Evolutionary conservation across 1,140 invertebrate species (phyloP).

Genomic region (Brachionus plicatilis): DNA sequence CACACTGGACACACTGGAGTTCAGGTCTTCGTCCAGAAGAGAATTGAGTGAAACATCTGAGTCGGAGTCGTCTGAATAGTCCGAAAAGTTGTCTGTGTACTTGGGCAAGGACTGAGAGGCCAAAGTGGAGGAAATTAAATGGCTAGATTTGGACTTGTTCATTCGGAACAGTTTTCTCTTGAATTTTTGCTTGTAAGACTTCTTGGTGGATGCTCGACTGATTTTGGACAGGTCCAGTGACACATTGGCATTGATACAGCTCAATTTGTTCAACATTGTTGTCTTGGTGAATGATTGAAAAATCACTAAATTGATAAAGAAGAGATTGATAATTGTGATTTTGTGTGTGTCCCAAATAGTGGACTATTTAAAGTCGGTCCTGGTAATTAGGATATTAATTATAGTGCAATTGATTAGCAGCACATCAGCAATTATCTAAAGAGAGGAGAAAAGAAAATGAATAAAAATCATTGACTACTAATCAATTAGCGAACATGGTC

Average conservation of each 20-base stretch:
- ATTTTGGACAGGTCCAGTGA: not conserved
- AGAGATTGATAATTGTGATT: not conserved
- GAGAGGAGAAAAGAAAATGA: not conserved
- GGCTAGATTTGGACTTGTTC: not conserved
- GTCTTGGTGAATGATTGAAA: not conserved
- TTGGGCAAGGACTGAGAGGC: not conserved
- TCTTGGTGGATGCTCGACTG: not conserved
- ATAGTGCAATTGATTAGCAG: not conserved
- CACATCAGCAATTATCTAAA: conserved; percentile 24
- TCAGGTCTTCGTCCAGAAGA: not conserved
- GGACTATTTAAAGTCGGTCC: not conserved
- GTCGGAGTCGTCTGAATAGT: not conserved
- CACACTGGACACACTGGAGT: conserved; percentile 22
- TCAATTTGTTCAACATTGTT: conserved; percentile 21
- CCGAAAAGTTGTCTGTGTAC: not conserved
- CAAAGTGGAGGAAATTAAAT: not conserved
- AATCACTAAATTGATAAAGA: not conserved
- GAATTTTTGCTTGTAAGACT: not conserved
- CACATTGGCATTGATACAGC: not conserved
- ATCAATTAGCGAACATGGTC: not conserved
- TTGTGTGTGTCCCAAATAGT: not conserved
- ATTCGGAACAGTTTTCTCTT: not conserved
- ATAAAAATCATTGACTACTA: conserved; percentile 19
- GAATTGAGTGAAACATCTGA: not conserved
- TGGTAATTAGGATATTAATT: not conserved